Percentiles rank a stretch among this genome's conserved stretches.
Conservation (phyloP, 2,113 vertebrate genomes). For the Pica pica region DNA sequence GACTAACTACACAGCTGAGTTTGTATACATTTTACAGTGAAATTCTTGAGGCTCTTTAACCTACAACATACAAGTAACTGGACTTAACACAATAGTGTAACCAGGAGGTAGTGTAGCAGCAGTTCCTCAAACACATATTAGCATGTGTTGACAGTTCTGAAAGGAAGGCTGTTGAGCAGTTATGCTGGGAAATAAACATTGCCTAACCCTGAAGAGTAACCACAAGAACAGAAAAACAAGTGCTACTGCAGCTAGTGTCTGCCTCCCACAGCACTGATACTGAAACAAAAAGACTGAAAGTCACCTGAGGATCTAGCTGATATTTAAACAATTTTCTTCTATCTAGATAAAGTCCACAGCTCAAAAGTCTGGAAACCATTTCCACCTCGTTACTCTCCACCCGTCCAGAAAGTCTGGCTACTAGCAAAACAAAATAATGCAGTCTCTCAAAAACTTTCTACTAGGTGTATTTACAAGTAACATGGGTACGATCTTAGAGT, state of each 20-base stretch:
- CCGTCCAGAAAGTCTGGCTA: background rate
- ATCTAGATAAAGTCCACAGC: background rate
- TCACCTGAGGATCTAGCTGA: background rate
- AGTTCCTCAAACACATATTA: slow-evolving; percentile 17
- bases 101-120: background rate
- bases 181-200: slow-evolving; percentile 76
- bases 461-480: background rate
- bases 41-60: background rate
- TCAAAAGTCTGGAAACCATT: background rate
- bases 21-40: background rate
- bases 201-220: slow-evolving; percentile 73
- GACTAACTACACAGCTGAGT: background rate
- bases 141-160: slow-evolving; percentile 13
- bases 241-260: slow-evolving; percentile 2
- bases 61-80: background rate
- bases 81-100: background rate
- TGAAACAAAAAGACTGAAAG: background rate
- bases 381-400: background rate
- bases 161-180: slow-evolving; percentile 38
- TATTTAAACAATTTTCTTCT: background rate
- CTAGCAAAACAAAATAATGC: background rate
- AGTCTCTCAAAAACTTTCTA: background rate
- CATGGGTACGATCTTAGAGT: background rate
- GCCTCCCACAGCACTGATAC: background rate
- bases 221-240: slow-evolving; percentile 70